phyloP scores from a whole-genome alignment of 2,113 vertebrate species.

The Regulus satrapa region DNA sequence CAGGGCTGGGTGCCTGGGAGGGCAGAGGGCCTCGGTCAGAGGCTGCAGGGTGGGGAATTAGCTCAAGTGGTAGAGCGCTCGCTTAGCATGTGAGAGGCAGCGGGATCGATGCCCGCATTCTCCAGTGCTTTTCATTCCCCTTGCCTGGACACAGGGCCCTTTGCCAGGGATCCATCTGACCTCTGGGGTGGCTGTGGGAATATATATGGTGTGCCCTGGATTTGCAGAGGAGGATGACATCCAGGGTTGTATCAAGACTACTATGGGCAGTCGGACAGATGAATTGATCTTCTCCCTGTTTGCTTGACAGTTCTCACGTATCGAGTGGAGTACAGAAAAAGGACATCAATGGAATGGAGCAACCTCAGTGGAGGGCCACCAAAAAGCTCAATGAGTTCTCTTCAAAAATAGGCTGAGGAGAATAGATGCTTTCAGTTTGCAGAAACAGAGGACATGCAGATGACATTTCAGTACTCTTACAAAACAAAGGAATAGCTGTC shows the following conservation, averaged over 20 bases:
- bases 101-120: background rate
- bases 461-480: background rate
- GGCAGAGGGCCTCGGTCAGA: background rate
- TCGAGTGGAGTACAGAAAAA: background rate
- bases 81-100: constrained; percentile 43
- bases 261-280: background rate
- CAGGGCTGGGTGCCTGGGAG: background rate
- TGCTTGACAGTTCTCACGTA: background rate
- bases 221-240: background rate
- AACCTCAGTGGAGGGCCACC: too few species aligned
- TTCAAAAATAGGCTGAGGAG: background rate
- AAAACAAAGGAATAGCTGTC: background rate
- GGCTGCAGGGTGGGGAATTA: background rate
- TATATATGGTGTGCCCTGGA: too few species aligned
- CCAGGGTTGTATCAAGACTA: background rate
- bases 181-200: too few species aligned
- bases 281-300: background rate
- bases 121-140: background rate
- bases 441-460: background rate
- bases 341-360: too few species aligned
- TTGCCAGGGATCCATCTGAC: background rate
- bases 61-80: background rate
- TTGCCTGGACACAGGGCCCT: rapidly evolving
- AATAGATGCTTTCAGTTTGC: background rate
- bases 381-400: background rate